Evolutionary conservation across 2,888 invertebrate genomes (phyloP).

Genomic region (Branchipolynoe longqiensis): DNA sequence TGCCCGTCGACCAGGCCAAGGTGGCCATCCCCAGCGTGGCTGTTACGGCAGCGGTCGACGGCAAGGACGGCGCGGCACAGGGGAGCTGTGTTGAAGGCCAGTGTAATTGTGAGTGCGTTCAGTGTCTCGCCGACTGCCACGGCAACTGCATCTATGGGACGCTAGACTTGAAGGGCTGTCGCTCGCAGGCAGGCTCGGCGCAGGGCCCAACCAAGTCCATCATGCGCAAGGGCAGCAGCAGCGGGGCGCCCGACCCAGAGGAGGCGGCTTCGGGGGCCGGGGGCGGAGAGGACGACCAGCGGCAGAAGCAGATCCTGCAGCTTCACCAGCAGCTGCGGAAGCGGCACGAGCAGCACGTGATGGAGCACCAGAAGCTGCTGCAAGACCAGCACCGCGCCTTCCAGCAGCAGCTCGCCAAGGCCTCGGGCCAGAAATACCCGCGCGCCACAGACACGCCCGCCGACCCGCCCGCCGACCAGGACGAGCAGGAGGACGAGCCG

Average conservation of each 20-base stretch:
- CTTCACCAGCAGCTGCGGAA: constrained; percentile 38
- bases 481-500: constrained; percentile 32
- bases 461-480: background rate
- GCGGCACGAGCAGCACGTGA: constrained; percentile 32
- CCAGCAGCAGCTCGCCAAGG: constrained; percentile 48
- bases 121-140: constrained; percentile 40
- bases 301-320: constrained; percentile 34
- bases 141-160: constrained; percentile 44
- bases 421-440: constrained; percentile 31
- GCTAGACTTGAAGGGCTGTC: constrained; percentile 43
- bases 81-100: constrained; percentile 26
- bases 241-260: background rate
- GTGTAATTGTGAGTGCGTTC: constrained; percentile 45
- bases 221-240: background rate
- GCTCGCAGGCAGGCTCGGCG: background rate
- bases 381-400: constrained; percentile 43
- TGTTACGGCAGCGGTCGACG: constrained; percentile 2
- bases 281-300: constrained; percentile 42
- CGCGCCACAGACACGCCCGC: background rate
- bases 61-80: background rate
- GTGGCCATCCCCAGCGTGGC: constrained; percentile 12
- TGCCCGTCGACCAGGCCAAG: constrained; percentile 15
- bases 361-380: constrained; percentile 41
- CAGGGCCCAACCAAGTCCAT: background rate
- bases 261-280: too few relatives aligned